Percentiles rank a stretch among this genome's conserved stretches.
Conservation (phyloP, 2,888 invertebrate species). For the Caenorhabditis sp. region DNA sequence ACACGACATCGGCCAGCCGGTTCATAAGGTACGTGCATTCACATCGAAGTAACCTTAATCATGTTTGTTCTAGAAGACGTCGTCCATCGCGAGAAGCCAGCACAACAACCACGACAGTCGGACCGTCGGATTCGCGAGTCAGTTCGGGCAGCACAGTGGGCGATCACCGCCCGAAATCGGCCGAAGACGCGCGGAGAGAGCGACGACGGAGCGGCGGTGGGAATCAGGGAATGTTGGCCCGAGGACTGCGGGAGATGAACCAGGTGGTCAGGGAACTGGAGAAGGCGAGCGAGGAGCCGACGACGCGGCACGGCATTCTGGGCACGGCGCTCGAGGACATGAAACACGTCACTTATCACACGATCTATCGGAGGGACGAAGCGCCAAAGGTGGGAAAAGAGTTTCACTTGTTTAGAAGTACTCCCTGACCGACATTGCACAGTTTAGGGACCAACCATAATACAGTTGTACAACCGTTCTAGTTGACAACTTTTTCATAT, state of each 20-base stretch:
- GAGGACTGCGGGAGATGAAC: constrained; percentile 56
- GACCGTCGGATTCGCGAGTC: neutral
- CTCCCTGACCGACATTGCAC: too few species aligned
- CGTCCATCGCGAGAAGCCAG: constrained; percentile 20
- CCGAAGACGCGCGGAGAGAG: constrained; percentile 21
- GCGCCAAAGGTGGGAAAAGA: constrained; percentile 34
- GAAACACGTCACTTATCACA: constrained; percentile 46
- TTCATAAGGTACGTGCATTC: constrained; percentile 4
- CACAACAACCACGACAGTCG: neutral
- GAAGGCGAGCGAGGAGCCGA: constrained; percentile 46
- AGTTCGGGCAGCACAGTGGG: neutral
- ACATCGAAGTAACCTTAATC: too few species aligned
- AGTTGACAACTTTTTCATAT: too few species aligned
- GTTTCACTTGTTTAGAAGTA: too few species aligned
- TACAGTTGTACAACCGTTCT: too few species aligned
- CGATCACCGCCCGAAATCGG: constrained; percentile 12
- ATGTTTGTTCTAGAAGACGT: constrained; percentile 18
- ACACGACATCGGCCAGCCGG: constrained; percentile 10
- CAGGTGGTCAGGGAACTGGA: constrained; percentile 52
- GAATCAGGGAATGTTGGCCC: constrained; percentile 43
- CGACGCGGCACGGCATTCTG: constrained; percentile 68
- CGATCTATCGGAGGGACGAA: constrained; percentile 30
- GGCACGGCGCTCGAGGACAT: constrained; percentile 68
- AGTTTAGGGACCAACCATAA: too few species aligned
- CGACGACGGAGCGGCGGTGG: constrained; percentile 13